Conservation (phyloP, 2,113 vertebrate genomes). For the Catharus fuscescens region DNA sequence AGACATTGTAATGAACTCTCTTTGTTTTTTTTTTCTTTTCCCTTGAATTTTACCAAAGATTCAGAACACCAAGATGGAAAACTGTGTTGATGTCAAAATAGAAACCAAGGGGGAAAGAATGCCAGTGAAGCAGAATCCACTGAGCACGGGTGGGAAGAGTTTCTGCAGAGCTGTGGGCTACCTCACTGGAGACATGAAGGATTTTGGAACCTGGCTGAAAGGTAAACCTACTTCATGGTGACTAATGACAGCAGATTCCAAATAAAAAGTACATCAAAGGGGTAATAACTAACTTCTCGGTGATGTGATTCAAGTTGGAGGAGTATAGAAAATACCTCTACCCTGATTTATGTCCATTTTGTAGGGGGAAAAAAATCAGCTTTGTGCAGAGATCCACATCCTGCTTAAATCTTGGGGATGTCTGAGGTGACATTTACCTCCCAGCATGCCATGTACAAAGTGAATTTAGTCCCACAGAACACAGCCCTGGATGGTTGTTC, state of each 20-base stretch:
- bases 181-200: slow-evolving; percentile 77
- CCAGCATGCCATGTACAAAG: not conserved
- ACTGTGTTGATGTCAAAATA: slow-evolving; percentile 51
- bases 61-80: slow-evolving; percentile 59
- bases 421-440: slow-evolving; percentile 28
- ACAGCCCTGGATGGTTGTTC: not conserved
- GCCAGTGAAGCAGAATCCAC: slow-evolving; percentile 11
- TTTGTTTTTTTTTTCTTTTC: not conserved
- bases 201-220: slow-evolving; percentile 74
- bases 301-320: not conserved
- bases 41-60: not conserved
- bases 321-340: not conserved
- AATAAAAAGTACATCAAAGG: not conserved
- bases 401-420: slow-evolving; percentile 7
- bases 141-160: slow-evolving; percentile 36
- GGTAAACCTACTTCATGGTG: slow-evolving; percentile 47
- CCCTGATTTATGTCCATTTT: not conserved
- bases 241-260: not conserved
- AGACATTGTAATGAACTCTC: not conserved
- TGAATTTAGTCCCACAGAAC: not conserved
- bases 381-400: not conserved
- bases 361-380: not conserved
- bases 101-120: slow-evolving; percentile 13
- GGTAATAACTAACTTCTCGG: not conserved
- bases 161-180: slow-evolving; percentile 60